Base-by-base conservation (phyloP, 1,140 invertebrate species). In the Cotesia typhae region DNA sequence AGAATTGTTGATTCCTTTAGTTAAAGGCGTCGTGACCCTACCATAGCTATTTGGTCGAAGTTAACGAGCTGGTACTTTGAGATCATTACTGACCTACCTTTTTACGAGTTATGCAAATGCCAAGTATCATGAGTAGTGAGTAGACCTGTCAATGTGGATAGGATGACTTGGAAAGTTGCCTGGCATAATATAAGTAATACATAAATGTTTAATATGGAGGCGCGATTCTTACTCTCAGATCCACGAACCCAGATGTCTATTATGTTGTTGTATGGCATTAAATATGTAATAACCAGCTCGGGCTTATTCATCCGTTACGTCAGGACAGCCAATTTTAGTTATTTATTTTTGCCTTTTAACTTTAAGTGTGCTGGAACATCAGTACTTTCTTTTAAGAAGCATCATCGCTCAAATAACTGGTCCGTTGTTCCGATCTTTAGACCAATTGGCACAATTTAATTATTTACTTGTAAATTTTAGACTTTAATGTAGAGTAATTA, bases 351-450 rank as follows among this genome's bases (percentile, higher is more conserved):
- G 38, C 66, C 53, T 35, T 35, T 36, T 4, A 36, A 37, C 36
- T 51, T 71, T 37, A 28, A 28, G 28, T 28, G 28, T 28, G 28
- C 28, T 28, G 28, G 1, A 28, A 28, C 28, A 28, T 53, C 53
- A 37, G 10, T 47, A 47, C 41, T 47, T 47, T 47, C 41, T 47
- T 10, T 10, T 7, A 12, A 38, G 6, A 12, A 38, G 6, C 38
- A 71, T 71, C 52, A 64, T 66, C 70, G 66, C 66, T 71, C 41
- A 52, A 52, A 65, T 65, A 55, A 71, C 38, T 71, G 52, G 52
- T 60, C 63, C 63, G 70, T 71, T 47, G 52, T 35, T 66, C 70
- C 70, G 70, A 17, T 71, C 52, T 17, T 71, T 67, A 71, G 20
- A 35, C 41, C 10, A 47, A 47, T 47, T 7, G 5, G 6, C 28